These are phyloP conservation scores for Crotalus helleri DNA, from an alignment of 2,113 vertebrate genomes.

Conservation along the genomic window DNA sequence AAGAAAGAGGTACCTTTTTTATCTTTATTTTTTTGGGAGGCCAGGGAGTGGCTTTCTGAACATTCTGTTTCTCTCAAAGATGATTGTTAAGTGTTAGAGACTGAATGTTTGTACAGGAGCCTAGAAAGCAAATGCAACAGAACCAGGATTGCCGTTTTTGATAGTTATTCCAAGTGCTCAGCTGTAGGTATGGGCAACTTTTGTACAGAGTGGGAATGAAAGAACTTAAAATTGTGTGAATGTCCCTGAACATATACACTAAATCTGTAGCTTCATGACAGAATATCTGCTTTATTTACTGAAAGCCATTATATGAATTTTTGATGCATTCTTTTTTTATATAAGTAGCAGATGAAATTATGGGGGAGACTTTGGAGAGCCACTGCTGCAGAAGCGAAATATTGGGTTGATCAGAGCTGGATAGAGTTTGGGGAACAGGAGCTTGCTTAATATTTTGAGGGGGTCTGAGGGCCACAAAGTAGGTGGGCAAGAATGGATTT, in stretches of 20 bases:
- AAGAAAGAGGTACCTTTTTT: slow-evolving; percentile 70
- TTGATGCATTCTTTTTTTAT: background rate
- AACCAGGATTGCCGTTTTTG: background rate
- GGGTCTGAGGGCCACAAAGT: background rate
- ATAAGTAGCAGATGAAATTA: background rate
- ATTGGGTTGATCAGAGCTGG: background rate
- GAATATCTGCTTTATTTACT: background rate
- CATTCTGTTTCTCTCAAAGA: background rate
- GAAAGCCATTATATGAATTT: background rate
- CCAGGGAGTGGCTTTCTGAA: slow-evolving; percentile 31
- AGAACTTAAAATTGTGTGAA: background rate
- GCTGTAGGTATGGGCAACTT: background rate
- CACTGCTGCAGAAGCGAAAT: background rate
- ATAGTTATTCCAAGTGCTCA: background rate
- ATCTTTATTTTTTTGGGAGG: background rate
- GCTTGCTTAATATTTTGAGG: background rate
- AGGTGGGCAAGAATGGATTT: background rate
- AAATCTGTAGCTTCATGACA: background rate
- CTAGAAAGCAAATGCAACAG: background rate
- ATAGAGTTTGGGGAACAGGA: background rate
- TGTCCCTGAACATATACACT: background rate
- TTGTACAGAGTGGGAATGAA: background rate
- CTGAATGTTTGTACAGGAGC: background rate
- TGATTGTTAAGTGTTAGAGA: background rate
- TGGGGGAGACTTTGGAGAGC: background rate